phyloP scores from a whole-genome alignment of 2,888 invertebrate genomes.

The Octonoba sinensis region DNA sequence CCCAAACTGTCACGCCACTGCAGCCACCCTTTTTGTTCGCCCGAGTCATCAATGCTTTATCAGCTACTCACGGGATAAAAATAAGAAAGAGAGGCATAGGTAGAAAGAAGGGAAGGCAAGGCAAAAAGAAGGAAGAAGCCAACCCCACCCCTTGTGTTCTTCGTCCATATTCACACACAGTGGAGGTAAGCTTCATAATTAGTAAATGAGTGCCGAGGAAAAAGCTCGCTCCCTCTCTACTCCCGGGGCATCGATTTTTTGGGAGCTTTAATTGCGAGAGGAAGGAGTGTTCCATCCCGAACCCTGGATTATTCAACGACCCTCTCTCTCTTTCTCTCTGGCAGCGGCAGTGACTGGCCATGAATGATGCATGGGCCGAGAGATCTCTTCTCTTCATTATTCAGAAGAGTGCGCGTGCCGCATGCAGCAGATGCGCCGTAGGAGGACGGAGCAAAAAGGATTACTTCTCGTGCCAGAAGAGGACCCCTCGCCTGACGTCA shows the following conservation, averaged over 20 bases:
- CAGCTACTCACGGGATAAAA: constrained; percentile 2
- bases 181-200: constrained; percentile 27
- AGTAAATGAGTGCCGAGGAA: constrained; percentile 45
- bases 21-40: not conserved
- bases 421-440: constrained; percentile 47
- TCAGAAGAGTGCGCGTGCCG: constrained; percentile 50
- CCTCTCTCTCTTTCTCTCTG: not conserved
- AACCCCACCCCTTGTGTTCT: not conserved
- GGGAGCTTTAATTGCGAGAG: constrained; percentile 51
- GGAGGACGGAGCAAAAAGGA: constrained; percentile 55
- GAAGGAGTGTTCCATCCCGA: constrained; percentile 71
- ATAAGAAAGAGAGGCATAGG: not conserved
- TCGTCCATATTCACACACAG: not conserved
- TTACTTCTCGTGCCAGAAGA: constrained; percentile 21
- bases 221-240: constrained; percentile 15
- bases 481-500: not conserved
- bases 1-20: not conserved
- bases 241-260: constrained; percentile 56
- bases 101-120: not conserved
- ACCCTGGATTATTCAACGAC: constrained; percentile 71
- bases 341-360: constrained; percentile 27
- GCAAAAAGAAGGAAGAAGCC: not conserved
- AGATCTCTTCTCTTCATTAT: constrained; percentile 48
- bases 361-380: constrained; percentile 59
- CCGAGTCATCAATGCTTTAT: constrained; percentile 2